Percentiles rank a stretch among this genome's conserved stretches.
phyloP scores from a whole-genome alignment of 2,888 invertebrate species.

The Leistus spinibarbis region DNA sequence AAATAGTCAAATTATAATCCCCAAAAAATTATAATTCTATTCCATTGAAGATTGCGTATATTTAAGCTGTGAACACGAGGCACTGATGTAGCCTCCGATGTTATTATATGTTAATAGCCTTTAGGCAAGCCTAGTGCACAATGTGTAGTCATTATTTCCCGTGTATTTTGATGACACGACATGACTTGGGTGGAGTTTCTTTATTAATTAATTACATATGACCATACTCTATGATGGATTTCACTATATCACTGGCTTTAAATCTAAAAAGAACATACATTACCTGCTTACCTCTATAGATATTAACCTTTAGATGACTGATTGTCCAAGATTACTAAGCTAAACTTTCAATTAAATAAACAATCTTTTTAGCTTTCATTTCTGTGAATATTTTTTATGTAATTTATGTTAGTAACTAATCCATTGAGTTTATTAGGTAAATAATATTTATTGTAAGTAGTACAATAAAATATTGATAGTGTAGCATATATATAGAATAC shows the following conservation, averaged over 20 bases:
- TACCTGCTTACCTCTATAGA: neutral
- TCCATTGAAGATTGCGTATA: neutral
- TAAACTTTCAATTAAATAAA: too few species aligned
- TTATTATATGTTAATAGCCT: neutral
- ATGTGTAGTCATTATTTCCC: neutral
- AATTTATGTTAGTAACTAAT: too few species aligned
- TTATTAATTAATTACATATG: neutral
- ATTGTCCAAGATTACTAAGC: neutral
- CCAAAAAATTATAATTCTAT: neutral
- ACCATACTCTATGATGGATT: neutral
- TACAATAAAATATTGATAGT: too few species aligned
- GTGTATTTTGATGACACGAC: neutral
- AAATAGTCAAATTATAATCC: neutral
- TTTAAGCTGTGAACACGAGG: neutral
- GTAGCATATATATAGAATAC: too few species aligned
- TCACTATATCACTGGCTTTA: neutral
- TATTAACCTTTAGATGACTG: neutral
- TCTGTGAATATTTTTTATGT: too few species aligned
- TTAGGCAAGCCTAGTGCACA: neutral
- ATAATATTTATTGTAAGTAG: too few species aligned
- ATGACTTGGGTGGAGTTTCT: neutral
- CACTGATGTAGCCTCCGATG: neutral
- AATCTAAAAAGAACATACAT: neutral
- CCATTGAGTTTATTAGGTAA: too few species aligned
- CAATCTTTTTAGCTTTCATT: too few species aligned